These are phyloP conservation scores for Bujurquina vittata DNA, from an alignment of 2,113 vertebrate genomes.

Conservation along the genomic window DNA sequence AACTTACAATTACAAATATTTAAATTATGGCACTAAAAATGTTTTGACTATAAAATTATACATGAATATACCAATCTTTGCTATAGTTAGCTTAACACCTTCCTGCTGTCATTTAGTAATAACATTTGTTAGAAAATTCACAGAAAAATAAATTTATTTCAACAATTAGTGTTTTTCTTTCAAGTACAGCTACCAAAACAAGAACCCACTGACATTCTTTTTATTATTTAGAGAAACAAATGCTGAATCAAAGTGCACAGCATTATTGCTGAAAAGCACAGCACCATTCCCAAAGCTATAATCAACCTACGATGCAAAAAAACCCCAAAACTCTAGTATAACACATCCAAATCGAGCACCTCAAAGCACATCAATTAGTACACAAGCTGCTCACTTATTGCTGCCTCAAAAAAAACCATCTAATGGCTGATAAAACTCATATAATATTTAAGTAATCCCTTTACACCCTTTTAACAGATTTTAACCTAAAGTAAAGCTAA, in stretches of 20 bases:
- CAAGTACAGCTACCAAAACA: background rate
- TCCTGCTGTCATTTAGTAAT: background rate
- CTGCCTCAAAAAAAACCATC: background rate
- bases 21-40: background rate
- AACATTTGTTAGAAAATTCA: background rate
- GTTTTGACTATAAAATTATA: constrained; percentile 8
- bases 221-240: constrained; percentile 16
- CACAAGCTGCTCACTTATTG: background rate
- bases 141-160: background rate
- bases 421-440: background rate
- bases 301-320: background rate
- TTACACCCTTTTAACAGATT: background rate
- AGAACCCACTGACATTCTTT: background rate
- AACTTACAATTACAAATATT: background rate
- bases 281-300: background rate
- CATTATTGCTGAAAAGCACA: background rate
- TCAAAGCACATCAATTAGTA: background rate
- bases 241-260: background rate
- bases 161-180: constrained; percentile 16
- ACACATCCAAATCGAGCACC: background rate
- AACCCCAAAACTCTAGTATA: background rate
- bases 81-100: background rate
- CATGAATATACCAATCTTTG: constrained; percentile 19
- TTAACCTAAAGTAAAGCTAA: background rate
- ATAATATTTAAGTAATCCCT: background rate